Evolutionary conservation across 2,797 vertebrate species (phyloP).

Genomic region (Austrolebias charrua): DNA sequence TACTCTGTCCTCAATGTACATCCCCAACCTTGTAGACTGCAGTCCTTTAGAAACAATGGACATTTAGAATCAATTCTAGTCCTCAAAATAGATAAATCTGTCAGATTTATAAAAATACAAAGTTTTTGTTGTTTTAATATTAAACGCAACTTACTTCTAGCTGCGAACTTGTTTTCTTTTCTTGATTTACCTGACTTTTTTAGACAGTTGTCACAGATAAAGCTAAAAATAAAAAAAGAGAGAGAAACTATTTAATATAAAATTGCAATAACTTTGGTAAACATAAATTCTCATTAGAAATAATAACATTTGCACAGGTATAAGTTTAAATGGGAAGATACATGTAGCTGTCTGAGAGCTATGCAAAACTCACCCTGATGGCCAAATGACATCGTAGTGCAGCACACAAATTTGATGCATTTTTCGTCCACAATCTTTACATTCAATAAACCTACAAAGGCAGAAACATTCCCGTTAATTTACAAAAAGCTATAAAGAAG

Average conservation of each 20-base stretch:
- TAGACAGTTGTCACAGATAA: slow-evolving; percentile 97
- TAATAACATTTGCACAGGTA: not conserved
- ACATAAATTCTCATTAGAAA: not conserved
- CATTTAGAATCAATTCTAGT: not conserved
- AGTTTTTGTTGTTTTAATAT: not conserved
- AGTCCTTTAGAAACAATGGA: slow-evolving; percentile 78
- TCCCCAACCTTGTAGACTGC: slow-evolving; percentile 90
- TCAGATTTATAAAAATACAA: not conserved
- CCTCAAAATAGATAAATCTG: not conserved
- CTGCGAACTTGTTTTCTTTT: slow-evolving; percentile 98
- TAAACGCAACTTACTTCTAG: slow-evolving; percentile 86
- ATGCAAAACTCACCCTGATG: slow-evolving; percentile 85
- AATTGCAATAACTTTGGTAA: not conserved
- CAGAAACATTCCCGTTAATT: slow-evolving; percentile 7
- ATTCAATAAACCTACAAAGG: slow-evolving; percentile 92
- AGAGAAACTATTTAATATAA: slow-evolving; percentile 6
- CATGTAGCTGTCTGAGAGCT: not conserved
- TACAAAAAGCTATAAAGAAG: not conserved
- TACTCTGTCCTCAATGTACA: slow-evolving; percentile 94
- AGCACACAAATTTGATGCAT: slow-evolving; percentile 99
- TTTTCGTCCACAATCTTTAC: slow-evolving; percentile 98
- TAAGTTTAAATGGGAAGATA: too few species aligned
- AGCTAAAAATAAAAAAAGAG: slow-evolving; percentile 77
- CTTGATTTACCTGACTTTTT: slow-evolving; percentile 93
- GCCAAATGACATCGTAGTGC: slow-evolving; percentile 98